Percentiles rank a stretch among this genome's conserved stretches.
Conservation (phyloP, 2,888 invertebrate species). For the Leistus spinibarbis region DNA sequence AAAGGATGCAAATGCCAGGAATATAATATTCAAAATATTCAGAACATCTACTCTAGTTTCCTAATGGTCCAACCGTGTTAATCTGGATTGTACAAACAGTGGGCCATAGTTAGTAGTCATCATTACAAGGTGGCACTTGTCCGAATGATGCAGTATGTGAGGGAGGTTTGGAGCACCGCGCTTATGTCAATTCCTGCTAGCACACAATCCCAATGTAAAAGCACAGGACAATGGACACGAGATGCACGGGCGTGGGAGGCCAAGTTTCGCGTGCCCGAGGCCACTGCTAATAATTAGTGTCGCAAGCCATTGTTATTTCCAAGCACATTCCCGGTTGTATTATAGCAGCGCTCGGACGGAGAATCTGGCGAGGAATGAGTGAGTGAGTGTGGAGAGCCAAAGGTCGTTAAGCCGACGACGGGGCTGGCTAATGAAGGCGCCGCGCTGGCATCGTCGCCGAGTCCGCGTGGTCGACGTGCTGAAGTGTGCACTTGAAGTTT, state of each 20-base stretch:
- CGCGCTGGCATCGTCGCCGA: neutral
- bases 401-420: conserved; percentile 18
- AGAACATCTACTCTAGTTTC: no score
- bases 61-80: no score
- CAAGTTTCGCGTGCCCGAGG: conserved; percentile 1
- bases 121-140: no score
- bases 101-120: no score
- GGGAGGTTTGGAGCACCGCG: no score
- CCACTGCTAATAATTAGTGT: conserved; percentile 27
- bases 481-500: conserved; percentile 7
- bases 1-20: no score
- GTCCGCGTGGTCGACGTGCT: conserved; percentile 9
- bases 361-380: neutral
- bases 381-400: neutral
- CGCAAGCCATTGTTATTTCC: conserved; percentile 24
- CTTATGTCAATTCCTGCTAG: no score
- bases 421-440: conserved; percentile 24
- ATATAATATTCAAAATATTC: no score
- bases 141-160: no score
- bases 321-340: conserved; percentile 18
- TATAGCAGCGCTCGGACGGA: neutral
- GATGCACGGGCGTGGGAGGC: neutral
- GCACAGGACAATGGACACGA: neutral
- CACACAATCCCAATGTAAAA: no score
- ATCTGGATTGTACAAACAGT: no score